Percentiles rank a stretch among this genome's conserved stretches.
Conservation (phyloP, 2,797 vertebrate genomes). For the Etheostoma perlongum region DNA sequence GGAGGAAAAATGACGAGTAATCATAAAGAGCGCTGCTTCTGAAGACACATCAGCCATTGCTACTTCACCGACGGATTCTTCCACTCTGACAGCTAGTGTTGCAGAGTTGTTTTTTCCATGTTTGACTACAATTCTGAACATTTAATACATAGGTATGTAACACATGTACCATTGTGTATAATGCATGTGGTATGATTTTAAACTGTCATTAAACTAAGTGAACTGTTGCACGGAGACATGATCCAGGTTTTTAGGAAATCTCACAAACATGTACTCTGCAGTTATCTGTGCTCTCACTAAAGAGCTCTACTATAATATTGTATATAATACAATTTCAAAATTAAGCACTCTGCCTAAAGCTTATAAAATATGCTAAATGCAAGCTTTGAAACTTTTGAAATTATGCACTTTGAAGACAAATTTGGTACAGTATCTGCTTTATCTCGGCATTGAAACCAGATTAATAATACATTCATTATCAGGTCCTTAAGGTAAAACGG, state of each 20-base stretch:
- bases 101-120: neutral
- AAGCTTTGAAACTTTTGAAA: neutral
- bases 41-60: neutral
- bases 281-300: neutral
- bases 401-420: neutral
- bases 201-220: neutral
- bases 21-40: too few relatives aligned
- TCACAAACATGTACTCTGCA: neutral
- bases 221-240: neutral
- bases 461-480: constrained; percentile 19
- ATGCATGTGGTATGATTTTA: neutral
- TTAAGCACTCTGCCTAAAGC: too few relatives aligned
- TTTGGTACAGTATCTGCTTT: constrained; percentile 5
- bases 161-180: neutral
- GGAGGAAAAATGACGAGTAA: neutral
- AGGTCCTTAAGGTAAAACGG: constrained; percentile 6
- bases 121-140: neutral
- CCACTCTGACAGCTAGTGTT: neutral
- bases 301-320: neutral
- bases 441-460: neutral
- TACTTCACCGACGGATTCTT: neutral
- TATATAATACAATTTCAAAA: too few relatives aligned
- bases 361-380: neutral
- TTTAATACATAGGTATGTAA: neutral
- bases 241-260: neutral